Conservation (phyloP, 1,140 invertebrate species). For the Ceratina calcarata region DNA sequence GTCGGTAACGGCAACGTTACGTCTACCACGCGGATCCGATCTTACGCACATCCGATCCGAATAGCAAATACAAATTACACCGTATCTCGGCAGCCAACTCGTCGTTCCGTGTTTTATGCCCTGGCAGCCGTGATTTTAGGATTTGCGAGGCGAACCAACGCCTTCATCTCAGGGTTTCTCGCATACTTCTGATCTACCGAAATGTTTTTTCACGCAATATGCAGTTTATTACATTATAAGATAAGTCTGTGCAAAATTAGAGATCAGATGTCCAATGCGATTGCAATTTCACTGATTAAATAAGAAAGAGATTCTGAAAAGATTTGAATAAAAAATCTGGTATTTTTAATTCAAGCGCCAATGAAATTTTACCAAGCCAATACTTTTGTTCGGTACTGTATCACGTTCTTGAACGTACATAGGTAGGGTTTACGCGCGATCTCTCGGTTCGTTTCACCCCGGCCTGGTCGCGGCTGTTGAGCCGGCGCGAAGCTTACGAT, state of each 20-base stretch:
- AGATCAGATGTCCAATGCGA: no score
- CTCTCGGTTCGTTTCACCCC: slow-evolving; percentile 18
- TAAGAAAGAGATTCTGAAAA: no score
- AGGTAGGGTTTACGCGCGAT: slow-evolving; percentile 32
- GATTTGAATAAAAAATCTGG: no score
- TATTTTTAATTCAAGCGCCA: no score
- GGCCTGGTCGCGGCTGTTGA: slow-evolving; percentile 1
- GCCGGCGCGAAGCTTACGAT: slow-evolving; percentile 24
- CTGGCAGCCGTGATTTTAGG: slow-evolving; percentile 64
- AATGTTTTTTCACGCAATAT: not conserved
- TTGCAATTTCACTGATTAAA: no score
- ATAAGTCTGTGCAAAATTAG: no score
- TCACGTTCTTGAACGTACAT: slow-evolving; percentile 8
- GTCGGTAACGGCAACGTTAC: slow-evolving; percentile 51
- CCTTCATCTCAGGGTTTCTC: not conserved
- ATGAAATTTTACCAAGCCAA: no score
- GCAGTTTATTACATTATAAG: no score
- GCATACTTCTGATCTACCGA: no score
- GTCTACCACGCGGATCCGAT: slow-evolving; percentile 58
- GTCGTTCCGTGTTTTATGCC: slow-evolving; percentile 63
- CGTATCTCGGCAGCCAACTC: slow-evolving; percentile 50
- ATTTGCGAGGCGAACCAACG: slow-evolving; percentile 47
- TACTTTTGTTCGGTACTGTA: no score
- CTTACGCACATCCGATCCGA: slow-evolving; percentile 57
- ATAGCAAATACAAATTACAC: slow-evolving; percentile 65